Evolutionary conservation across 2,888 invertebrate species (phyloP), one percentile per base, ranked within the genome.

Genomic region (Patella ulyssiponensis): DNA sequence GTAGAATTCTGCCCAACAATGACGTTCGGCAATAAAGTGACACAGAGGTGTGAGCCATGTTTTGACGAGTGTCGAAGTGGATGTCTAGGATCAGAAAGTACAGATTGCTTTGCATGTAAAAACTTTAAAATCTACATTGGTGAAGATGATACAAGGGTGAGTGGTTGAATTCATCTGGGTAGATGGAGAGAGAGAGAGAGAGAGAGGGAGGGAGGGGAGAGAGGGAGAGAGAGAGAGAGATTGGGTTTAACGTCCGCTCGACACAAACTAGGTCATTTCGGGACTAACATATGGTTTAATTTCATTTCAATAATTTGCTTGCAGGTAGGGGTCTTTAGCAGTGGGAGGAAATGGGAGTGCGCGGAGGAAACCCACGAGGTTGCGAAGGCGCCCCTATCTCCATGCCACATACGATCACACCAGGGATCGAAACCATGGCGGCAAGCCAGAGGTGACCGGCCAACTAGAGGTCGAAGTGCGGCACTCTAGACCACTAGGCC

Each of bases 1-100:
- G 81, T 86, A 89, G 96, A 97, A 81, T 95, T 96, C 88, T 98
- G 98, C 88, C 96, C 96, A 0, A 91, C 94, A 0, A 96, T 97
- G 89, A 95, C 96, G 89, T 98, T 95, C 89, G 95, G 96, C 0
- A 96, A 97, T 86, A 94, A 95, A 79, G 92, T 92, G 0, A 94
- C 93, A 20, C 94, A 95, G 83, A 93, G 94, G 75, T 97, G 97
- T 88, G 93, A 95, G 27, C 94, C 94, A 27, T 97, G 97, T 85
- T 94, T 96, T 87, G 90, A 93, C 1, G 96, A 97, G 92, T 98
- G 98, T 89, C 94, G 95, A 74, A 82, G 80, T 5, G 96, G 96
- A 0, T 92, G 92, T 75, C 52, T 27, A 12, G 91, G 91, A 7
- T 85, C 88, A 1, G 81, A 84, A 2, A 79, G 82, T 3, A 77